Evolutionary conservation across 2,113 vertebrate species (phyloP).

Genomic region (Tylochromis polylepis): DNA sequence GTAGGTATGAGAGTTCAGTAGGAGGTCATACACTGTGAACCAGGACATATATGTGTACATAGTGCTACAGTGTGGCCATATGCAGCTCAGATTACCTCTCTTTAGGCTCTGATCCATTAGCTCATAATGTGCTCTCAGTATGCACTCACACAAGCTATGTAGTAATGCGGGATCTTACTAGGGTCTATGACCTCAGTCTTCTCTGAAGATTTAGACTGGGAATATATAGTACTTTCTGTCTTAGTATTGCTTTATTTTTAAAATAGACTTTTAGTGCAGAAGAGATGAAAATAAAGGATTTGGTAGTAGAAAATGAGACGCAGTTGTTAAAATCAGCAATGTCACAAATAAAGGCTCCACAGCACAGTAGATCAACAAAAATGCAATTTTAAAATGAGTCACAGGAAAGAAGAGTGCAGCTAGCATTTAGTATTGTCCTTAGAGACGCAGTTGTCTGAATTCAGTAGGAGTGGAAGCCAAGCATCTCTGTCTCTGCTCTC

Average conservation of each 20-base stretch:
- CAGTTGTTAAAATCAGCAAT: not conserved
- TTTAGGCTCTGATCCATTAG: not conserved
- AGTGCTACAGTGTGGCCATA: not conserved
- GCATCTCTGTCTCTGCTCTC: not conserved
- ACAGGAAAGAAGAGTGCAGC: not conserved
- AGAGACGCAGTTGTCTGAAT: not conserved
- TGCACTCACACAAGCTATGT: not conserved
- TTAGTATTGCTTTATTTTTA: not conserved
- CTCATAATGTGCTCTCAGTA: not conserved
- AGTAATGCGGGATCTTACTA: not conserved
- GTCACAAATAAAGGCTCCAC: not conserved
- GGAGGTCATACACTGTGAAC: not conserved
- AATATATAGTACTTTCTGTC: not conserved
- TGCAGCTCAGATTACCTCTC: not conserved
- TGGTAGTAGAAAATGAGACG: not conserved
- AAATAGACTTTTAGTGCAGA: not conserved
- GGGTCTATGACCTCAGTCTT: not conserved
- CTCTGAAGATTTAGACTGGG: not conserved
- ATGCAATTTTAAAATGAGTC: not conserved
- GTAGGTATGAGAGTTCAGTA: not conserved
- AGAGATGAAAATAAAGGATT: not conserved
- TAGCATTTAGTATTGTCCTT: not conserved
- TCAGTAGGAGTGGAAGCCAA: not conserved
- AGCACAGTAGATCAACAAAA: not conserved
- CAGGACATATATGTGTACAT: not conserved